phyloP scores from a whole-genome alignment of 2,113 vertebrate species.

The Sialia sialis region DNA sequence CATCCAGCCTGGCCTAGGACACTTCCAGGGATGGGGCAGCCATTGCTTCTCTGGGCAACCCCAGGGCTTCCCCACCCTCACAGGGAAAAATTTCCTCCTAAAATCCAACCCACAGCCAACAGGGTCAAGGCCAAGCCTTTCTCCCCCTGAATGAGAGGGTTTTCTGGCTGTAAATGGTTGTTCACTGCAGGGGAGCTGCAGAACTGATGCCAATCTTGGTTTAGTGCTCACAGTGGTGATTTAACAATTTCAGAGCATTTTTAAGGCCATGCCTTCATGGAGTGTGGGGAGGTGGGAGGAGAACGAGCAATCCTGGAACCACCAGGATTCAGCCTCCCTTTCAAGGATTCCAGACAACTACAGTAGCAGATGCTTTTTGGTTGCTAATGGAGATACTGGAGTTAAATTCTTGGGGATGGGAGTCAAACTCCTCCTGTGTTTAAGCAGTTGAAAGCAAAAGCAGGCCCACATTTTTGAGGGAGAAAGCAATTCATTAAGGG shows the following conservation, averaged over 20 bases:
- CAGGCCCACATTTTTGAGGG: neutral
- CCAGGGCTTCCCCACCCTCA: neutral
- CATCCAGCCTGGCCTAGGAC: neutral
- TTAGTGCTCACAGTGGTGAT: accelerated
- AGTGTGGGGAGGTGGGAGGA: neutral
- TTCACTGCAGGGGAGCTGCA: neutral
- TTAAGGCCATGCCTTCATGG: neutral
- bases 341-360: neutral
- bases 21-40: neutral
- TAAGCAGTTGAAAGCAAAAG: neutral
- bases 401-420: neutral
- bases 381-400: neutral
- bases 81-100: neutral
- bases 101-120: neutral
- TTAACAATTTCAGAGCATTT: neutral
- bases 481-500: neutral
- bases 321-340: neutral
- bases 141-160: neutral
- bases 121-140: neutral
- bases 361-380: neutral
- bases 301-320: neutral
- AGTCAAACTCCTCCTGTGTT: neutral
- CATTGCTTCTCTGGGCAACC: neutral
- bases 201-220: neutral
- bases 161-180: neutral